phyloP scores from a whole-genome alignment of 2,113 vertebrate species.

The Neodontobutis hainanensis region DNA sequence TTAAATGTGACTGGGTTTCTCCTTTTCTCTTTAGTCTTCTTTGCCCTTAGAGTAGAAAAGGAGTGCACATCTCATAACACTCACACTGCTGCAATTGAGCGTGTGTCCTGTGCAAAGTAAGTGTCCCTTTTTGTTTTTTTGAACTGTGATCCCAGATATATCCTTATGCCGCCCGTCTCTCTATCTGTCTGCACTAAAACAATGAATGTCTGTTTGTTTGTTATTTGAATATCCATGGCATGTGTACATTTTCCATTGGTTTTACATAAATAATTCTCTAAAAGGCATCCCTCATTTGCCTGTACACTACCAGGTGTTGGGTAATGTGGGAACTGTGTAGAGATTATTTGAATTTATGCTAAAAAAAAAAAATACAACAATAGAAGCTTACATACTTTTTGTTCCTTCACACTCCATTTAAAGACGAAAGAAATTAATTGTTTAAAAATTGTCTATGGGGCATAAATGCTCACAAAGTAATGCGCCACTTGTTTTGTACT shows the following conservation, averaged over 20 bases:
- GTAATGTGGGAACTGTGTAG: no score
- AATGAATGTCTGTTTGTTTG: not conserved
- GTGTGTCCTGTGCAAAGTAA: constrained; percentile 92
- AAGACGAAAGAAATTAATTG: no score
- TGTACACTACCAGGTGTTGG: not conserved
- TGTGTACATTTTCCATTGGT: constrained; percentile 27
- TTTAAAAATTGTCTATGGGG: no score
- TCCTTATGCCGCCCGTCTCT: not conserved
- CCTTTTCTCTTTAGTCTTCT: constrained; percentile 80
- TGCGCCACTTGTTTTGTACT: no score
- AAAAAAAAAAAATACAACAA: no score
- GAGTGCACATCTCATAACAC: constrained; percentile 79
- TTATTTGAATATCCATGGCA: not conserved
- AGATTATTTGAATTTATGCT: constrained; percentile 31
- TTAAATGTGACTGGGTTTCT: not conserved
- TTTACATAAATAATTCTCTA: constrained; percentile 13
- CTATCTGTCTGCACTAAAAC: not conserved
- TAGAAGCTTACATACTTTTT: no score
- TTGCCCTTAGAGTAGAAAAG: constrained; percentile 89
- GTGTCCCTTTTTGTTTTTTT: constrained; percentile 52
- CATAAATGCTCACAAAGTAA: no score
- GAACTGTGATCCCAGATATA: not conserved
- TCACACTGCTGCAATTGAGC: constrained; percentile 79
- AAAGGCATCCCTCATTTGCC: constrained; percentile 24
- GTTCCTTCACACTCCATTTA: no score